These are phyloP conservation scores for Siphamia tubifer DNA, from an alignment of 2,113 vertebrate genomes.

Conservation along the genomic window DNA sequence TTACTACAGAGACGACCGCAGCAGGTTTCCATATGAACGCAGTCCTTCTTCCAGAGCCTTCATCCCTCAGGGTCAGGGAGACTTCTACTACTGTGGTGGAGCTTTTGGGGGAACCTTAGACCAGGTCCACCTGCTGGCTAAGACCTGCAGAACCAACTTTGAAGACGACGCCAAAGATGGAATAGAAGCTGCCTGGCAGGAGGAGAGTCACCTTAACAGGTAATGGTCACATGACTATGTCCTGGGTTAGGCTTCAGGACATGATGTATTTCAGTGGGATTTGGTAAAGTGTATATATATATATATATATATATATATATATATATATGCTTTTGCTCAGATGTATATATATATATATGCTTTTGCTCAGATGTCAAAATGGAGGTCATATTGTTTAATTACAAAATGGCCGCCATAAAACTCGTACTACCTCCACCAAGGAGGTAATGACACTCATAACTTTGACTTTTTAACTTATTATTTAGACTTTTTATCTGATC, in stretches of 20 bases:
- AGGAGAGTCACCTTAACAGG: constrained; percentile 84
- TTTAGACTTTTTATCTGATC: neutral
- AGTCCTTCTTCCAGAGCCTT: constrained; percentile 68
- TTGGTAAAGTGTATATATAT: too few relatives aligned
- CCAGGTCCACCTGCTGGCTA: constrained; percentile 66
- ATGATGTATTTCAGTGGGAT: too few relatives aligned
- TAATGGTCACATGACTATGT: neutral
- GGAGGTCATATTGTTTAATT: too few relatives aligned
- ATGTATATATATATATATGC: too few relatives aligned
- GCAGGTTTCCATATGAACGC: constrained; percentile 75
- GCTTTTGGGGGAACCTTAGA: constrained; percentile 75
- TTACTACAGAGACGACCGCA: constrained; percentile 58
- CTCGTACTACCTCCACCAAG: too few relatives aligned
- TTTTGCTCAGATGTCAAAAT: too few relatives aligned
- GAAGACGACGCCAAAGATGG: constrained; percentile 70
- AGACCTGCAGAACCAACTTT: constrained; percentile 69
- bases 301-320: too few relatives aligned
- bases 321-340: too few relatives aligned
- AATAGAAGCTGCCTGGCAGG: constrained; percentile 80
- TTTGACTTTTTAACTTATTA: too few relatives aligned
- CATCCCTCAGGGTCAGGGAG: constrained; percentile 63
- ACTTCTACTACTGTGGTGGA: constrained; percentile 80
- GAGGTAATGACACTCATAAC: too few relatives aligned
- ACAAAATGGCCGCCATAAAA: too few relatives aligned
- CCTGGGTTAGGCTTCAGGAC: neutral